Conservation (phyloP, 2,888 invertebrate genomes). For the Clunio marinus region DNA sequence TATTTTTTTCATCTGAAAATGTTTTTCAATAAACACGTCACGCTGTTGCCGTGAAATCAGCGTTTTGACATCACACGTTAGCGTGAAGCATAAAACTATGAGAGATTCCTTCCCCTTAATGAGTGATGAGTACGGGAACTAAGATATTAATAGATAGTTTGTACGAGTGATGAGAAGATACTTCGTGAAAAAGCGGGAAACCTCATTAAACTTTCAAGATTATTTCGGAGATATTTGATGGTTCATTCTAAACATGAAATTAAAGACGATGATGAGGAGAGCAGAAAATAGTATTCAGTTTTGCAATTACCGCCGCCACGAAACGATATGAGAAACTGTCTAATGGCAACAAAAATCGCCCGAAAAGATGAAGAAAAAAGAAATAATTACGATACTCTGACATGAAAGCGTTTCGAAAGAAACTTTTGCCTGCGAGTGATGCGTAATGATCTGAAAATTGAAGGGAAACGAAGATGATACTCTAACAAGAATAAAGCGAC, state of each 20-base stretch:
- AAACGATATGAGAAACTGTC: background rate
- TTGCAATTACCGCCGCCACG: background rate
- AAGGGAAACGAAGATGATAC: too few relatives aligned
- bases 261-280: background rate
- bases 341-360: background rate
- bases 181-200: background rate
- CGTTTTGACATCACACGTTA: constrained; percentile 9
- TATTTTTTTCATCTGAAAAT: background rate
- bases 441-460: too few relatives aligned
- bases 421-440: too few relatives aligned
- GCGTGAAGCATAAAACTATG: background rate
- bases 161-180: background rate
- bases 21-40: background rate
- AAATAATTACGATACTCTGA: too few relatives aligned
- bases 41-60: background rate
- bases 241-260: background rate
- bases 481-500: too few relatives aligned
- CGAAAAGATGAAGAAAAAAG: background rate
- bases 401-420: too few relatives aligned
- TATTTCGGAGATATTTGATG: background rate
- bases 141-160: constrained; percentile 8
- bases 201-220: constrained; percentile 2
- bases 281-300: background rate
- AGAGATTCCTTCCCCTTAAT: constrained; percentile 12
- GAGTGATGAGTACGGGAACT: constrained; percentile 1